Percentiles rank a stretch among this genome's conserved stretches.
Evolutionary conservation across 2,888 invertebrate species (phyloP).

Genomic region (Sturmia bella): DNA sequence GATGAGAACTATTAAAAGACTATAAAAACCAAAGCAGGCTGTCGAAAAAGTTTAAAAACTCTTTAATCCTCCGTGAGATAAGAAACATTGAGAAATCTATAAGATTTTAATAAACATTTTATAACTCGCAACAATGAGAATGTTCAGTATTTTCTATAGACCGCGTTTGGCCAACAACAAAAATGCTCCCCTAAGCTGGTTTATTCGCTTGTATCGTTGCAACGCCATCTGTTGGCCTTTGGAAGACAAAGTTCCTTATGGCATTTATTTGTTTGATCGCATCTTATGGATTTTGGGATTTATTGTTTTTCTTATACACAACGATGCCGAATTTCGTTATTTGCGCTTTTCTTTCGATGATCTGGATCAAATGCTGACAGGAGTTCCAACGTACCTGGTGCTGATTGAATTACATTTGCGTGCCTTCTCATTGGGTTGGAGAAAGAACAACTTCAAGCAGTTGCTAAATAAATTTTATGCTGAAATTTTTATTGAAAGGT

Average conservation of each 20-base stretch:
- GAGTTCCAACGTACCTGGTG: constrained; percentile 74
- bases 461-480: constrained; percentile 74
- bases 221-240: constrained; percentile 75
- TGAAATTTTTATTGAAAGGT: constrained; percentile 74
- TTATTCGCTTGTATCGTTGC: constrained; percentile 71
- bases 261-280: constrained; percentile 68
- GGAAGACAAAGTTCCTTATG: constrained; percentile 71
- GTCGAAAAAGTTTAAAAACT: too few species aligned
- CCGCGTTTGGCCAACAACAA: constrained; percentile 73
- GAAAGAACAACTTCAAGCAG: constrained; percentile 67
- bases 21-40: constrained; percentile 6
- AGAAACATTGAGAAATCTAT: too few species aligned
- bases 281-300: constrained; percentile 70
- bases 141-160: constrained; percentile 68
- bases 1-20: background rate
- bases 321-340: constrained; percentile 75
- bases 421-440: constrained; percentile 73
- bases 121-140: background rate
- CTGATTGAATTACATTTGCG: constrained; percentile 74
- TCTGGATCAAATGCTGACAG: constrained; percentile 75
- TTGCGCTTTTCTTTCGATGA: constrained; percentile 71
- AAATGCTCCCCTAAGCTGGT: constrained; percentile 72
- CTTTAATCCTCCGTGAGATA: too few species aligned
- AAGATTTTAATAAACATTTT: too few species aligned
- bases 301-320: constrained; percentile 71